phyloP scores from a whole-genome alignment of 2,113 vertebrate species.

The Meriones unguiculatus region DNA sequence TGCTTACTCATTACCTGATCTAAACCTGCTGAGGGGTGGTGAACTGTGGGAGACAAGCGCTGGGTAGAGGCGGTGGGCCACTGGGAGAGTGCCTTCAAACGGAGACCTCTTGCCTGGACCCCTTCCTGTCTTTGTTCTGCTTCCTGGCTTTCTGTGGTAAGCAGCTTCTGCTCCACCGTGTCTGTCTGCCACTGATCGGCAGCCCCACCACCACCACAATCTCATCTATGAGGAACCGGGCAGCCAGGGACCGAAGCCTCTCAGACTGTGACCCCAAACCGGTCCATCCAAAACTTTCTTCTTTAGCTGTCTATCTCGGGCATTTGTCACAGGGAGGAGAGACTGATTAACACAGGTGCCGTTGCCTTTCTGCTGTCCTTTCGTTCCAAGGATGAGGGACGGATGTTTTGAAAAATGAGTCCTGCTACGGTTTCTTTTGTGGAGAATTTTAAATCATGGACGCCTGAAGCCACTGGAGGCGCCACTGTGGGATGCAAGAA shows the following conservation, averaged over 20 bases:
- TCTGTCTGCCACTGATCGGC: too few species aligned
- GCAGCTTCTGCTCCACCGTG: neutral
- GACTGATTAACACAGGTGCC: neutral
- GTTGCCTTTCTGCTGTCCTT: neutral
- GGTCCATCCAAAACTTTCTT: neutral
- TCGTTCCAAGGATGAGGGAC: neutral
- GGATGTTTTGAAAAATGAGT: neutral
- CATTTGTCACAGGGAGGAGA: neutral
- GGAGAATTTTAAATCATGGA: conserved; percentile 31
- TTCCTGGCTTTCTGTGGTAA: neutral
- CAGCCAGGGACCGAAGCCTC: neutral
- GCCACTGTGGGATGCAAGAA: too few species aligned
- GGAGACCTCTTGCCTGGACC: too few species aligned
- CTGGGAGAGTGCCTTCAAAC: neutral
- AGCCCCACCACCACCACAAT: neutral
- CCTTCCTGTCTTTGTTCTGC: neutral
- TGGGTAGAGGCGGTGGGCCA: neutral
- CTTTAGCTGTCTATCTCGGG: neutral
- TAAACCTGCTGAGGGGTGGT: too few species aligned
- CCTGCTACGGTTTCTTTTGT: neutral
- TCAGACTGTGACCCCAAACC: neutral
- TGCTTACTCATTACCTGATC: neutral
- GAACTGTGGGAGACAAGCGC: neutral
- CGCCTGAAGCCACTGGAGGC: neutral
- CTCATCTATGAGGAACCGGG: neutral